Percentiles rank a stretch among this genome's conserved stretches.
Conservation (phyloP, 2,888 invertebrate species). For the Eledona agricola region DNA sequence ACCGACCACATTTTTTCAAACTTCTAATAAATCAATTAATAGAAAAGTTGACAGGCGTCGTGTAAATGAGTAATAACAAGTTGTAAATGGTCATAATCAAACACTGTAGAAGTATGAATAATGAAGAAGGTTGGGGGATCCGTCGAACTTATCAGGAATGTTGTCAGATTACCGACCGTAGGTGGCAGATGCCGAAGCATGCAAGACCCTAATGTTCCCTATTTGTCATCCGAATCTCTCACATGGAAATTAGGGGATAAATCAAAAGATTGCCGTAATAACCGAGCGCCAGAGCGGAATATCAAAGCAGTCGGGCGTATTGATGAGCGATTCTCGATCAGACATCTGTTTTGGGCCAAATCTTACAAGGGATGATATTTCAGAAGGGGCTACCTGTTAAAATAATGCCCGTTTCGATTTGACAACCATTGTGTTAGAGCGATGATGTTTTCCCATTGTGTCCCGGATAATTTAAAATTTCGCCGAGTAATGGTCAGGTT, state of each 20-base stretch:
- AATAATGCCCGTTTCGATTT: slow-evolving; percentile 30
- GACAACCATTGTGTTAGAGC: slow-evolving; percentile 36
- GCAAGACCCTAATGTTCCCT: slow-evolving; percentile 49
- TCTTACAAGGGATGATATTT: slow-evolving; percentile 32
- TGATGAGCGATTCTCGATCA: too few relatives aligned
- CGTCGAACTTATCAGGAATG: slow-evolving; percentile 56
- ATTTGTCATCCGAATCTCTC: slow-evolving; percentile 53
- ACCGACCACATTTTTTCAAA: slow-evolving; percentile 16
- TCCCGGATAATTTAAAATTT: slow-evolving; percentile 15
- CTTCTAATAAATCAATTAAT: slow-evolving; percentile 41
- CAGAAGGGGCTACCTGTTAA: slow-evolving; percentile 35
- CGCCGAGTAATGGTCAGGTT: slow-evolving; percentile 16
- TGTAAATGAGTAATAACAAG: slow-evolving; percentile 43
- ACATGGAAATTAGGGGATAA: slow-evolving; percentile 50
- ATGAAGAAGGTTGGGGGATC: slow-evolving; percentile 53
- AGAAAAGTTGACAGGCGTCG: slow-evolving; percentile 45
- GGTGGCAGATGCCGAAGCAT: slow-evolving; percentile 49
- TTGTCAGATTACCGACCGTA: slow-evolving; percentile 55
- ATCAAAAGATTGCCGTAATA: slow-evolving; percentile 45
- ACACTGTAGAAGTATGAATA: slow-evolving; percentile 48
- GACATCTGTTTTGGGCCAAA: slow-evolving; percentile 33
- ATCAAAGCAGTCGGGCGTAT: too few relatives aligned
- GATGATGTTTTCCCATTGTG: slow-evolving; percentile 24
- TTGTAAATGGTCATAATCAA: slow-evolving; percentile 48
- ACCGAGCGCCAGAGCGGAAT: slow-evolving; percentile 36